phyloP scores from a whole-genome alignment of 30 jellyfish, hydroid and myxozoan genomes.

The Phacellophora camtschatica region DNA sequence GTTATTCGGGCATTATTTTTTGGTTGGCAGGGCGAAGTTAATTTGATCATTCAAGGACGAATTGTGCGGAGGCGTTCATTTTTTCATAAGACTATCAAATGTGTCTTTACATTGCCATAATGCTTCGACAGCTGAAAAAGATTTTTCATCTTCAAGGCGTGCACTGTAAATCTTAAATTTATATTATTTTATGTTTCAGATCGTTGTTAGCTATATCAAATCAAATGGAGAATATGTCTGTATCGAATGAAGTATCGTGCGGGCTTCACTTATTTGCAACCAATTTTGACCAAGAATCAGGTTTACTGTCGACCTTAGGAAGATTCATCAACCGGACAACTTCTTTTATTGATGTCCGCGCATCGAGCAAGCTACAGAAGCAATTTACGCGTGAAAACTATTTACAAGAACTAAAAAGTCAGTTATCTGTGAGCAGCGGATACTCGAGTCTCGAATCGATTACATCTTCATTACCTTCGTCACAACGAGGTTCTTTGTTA shows the following conservation, averaged over 20 bases:
- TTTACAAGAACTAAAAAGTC: constrained; percentile 51
- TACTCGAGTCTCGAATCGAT: constrained; percentile 39
- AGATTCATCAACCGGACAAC: constrained; percentile 1
- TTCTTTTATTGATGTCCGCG: constrained; percentile 12
- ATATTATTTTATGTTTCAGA: no score
- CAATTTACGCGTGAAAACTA: constrained; percentile 43
- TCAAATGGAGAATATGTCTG: no score
- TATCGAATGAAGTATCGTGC: not conserved
- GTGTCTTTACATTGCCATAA: no score
- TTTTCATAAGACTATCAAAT: no score
- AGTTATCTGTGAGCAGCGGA: constrained; percentile 49
- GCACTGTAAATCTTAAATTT: no score
- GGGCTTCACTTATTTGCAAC: constrained; percentile 39
- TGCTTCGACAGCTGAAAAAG: no score
- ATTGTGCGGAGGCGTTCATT: no score
- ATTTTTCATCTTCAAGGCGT: no score
- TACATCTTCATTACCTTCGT: not conserved
- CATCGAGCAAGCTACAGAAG: not conserved
- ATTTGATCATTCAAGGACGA: no score
- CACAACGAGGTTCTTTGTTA: constrained; percentile 1
- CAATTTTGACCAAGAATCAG: not conserved
- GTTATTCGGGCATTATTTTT: no score
- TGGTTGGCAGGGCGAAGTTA: no score
- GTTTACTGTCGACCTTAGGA: constrained; percentile 13
- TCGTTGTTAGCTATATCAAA: no score